Base-by-base conservation (phyloP, 2,888 invertebrate species). In the Beris chalybata region DNA sequence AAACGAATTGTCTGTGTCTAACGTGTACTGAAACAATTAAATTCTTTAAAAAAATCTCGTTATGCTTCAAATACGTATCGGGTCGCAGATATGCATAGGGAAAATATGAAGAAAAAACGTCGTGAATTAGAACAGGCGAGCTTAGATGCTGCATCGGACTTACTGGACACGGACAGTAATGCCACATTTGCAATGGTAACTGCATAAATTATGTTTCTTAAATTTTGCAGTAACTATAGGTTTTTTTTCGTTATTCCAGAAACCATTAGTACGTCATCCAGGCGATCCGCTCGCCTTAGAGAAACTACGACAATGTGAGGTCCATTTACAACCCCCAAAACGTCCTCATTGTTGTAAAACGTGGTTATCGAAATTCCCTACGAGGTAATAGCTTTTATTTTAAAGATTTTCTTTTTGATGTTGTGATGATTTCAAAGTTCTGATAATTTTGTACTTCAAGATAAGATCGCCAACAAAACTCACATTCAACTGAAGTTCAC, bases 291-390 rank as follows among this genome's bases (percentile, higher is more conserved):
- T 91, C 83, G 86, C 89, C 74, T 80, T 89, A 80, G 90, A 90
- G 79, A 93, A 93, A 86, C 88, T 91, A 81, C 89, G 91, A 74
- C 93, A 93, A 81, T 93, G 93, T 83, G 93, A 94, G 84, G 89
- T 95, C 74, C 95, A 94, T 84, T 91, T 93, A 89, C 89, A 88
- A 83, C 86, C 89, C 73, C 88, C 88, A 72, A 81, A 81, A 74
- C 86, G 91, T 79, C 91, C 90, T 83, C 92, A 92, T 84, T 93
- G 93, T 86, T 95, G 95, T 85, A 88, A 91, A 78, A 89, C 92
- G 77, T 95, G 95, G 94, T 87, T 94, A 82, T 91, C 93, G 82
- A 95, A 95, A 85, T 95, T 96, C 84, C 95, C 95, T 69, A 95
- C 94, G 75, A 87, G 92, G 79, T 81, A 81, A 77, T 70, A 69